A percentile compares a stretch with the other conserved stretches of the same genome.
Conservation (phyloP, 30 jellyfish, hydroid and myxozoan species). For the Mastigias papua region DNA sequence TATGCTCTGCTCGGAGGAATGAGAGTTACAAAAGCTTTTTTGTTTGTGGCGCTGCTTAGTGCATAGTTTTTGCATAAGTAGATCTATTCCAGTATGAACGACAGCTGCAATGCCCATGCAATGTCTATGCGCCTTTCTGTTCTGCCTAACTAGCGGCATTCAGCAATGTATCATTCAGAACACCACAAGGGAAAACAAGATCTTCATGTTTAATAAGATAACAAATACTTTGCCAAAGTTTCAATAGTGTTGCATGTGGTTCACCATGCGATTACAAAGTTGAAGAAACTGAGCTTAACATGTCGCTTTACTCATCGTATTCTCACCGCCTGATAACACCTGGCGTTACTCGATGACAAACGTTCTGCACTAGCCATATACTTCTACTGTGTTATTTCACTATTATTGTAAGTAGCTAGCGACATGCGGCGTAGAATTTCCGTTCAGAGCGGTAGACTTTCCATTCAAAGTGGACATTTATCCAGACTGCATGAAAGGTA, state of each 20-base stretch:
- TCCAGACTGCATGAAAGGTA: constrained; percentile 65
- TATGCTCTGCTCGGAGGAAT: background rate
- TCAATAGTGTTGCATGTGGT: constrained; percentile 34
- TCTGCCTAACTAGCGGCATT: background rate
- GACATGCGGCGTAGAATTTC: constrained; percentile 46
- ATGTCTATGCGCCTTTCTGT: background rate
- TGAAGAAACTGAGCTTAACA: constrained; percentile 8
- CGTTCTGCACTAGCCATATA: background rate
- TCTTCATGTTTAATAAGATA: constrained; percentile 2
- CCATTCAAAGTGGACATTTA: constrained; percentile 51
- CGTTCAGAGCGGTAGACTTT: constrained; percentile 28
- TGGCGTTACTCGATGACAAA: background rate
- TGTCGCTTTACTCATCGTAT: constrained; percentile 10
- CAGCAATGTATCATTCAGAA: background rate
- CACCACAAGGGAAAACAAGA: background rate
- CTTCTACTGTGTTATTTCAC: background rate
- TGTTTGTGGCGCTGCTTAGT: background rate
- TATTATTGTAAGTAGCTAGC: background rate
- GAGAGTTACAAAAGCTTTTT: background rate
- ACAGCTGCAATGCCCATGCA: background rate
- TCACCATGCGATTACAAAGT: constrained; percentile 40
- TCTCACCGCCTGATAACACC: background rate
- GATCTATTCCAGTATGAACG: background rate
- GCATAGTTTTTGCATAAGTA: background rate
- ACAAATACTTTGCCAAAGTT: background rate